A percentile compares a stretch with the other conserved stretches of the same genome.
Conservation (phyloP, 2,888 invertebrate genomes). For the Embidobia sp. region DNA sequence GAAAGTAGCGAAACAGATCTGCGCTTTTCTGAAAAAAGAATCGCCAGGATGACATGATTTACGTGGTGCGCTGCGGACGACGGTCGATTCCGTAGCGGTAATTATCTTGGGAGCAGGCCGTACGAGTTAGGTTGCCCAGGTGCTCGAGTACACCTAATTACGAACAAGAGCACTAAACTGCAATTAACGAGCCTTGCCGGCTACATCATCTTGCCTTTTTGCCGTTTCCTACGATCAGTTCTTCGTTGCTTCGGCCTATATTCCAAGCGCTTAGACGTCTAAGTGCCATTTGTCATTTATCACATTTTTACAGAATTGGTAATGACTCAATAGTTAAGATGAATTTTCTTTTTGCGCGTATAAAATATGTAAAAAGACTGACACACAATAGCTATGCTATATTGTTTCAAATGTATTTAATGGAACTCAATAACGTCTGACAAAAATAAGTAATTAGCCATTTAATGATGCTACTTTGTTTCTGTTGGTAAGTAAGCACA, state of each 20-base stretch:
- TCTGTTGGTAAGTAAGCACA: too few relatives aligned
- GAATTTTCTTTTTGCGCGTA: too few relatives aligned
- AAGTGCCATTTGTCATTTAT: constrained; percentile 8
- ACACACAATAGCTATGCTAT: too few relatives aligned
- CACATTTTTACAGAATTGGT: too few relatives aligned
- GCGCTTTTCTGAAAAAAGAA: constrained; percentile 31
- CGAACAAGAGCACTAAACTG: constrained; percentile 79
- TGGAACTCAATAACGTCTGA: too few relatives aligned
- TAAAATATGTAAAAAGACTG: too few relatives aligned
- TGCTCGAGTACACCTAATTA: constrained; percentile 79
- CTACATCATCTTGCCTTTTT: constrained; percentile 74
- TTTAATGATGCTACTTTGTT: too few relatives aligned
- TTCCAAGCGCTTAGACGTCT: constrained; percentile 24
- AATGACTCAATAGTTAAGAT: too few relatives aligned
- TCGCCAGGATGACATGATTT: constrained; percentile 61
- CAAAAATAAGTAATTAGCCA: too few relatives aligned
- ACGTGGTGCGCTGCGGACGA: constrained; percentile 71
- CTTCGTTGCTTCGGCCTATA: constrained; percentile 41
- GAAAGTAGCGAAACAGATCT: constrained; percentile 29
- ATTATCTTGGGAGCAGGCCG: constrained; percentile 63
- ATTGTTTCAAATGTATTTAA: too few relatives aligned
- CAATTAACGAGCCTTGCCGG: constrained; percentile 77
- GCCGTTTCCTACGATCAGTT: constrained; percentile 55
- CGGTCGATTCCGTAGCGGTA: constrained; percentile 69
- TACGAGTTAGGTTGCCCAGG: constrained; percentile 70